A percentile compares a stretch with the other conserved stretches of the same genome.
phyloP scores from a whole-genome alignment of 2,113 vertebrate genomes.

The Ginglymostoma cirratum region DNA sequence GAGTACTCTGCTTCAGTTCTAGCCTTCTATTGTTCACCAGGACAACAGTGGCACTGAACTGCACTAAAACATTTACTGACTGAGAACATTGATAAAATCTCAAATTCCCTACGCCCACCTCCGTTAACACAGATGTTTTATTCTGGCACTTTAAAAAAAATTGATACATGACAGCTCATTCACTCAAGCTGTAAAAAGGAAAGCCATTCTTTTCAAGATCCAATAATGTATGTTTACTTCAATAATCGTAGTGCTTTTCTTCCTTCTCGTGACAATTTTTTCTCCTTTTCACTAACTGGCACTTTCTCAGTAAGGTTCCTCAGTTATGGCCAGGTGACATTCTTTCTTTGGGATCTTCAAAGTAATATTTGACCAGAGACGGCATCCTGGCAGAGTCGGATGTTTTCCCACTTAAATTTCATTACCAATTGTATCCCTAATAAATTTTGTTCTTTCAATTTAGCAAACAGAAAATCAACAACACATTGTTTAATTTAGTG shows the following conservation, averaged over 20 bases:
- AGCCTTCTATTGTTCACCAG: not conserved
- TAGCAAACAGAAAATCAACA: not conserved
- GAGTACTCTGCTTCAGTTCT: not conserved
- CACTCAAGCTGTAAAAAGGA: not conserved
- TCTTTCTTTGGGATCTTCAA: not conserved
- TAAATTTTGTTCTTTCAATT: not conserved
- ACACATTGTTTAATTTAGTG: not conserved
- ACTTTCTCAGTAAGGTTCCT: not conserved
- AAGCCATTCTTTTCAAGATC: not conserved
- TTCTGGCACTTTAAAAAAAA: not conserved
- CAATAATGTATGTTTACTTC: not conserved
- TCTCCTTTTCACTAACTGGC: not conserved
- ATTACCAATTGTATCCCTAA: not conserved
- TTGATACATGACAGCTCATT: not conserved
- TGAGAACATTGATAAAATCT: not conserved
- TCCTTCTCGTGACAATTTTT: not conserved
- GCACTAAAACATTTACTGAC: not conserved
- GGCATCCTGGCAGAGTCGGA: not conserved
- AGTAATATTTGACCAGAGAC: not conserved
- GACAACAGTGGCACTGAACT: not conserved
- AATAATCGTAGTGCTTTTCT: not conserved
- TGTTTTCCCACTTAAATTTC: not conserved
- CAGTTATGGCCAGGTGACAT: not conserved
- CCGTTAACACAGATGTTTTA: not conserved
- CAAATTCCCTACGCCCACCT: not conserved